Base-by-base conservation (phyloP, 2,113 vertebrate genomes). In the Progne subis region DNA sequence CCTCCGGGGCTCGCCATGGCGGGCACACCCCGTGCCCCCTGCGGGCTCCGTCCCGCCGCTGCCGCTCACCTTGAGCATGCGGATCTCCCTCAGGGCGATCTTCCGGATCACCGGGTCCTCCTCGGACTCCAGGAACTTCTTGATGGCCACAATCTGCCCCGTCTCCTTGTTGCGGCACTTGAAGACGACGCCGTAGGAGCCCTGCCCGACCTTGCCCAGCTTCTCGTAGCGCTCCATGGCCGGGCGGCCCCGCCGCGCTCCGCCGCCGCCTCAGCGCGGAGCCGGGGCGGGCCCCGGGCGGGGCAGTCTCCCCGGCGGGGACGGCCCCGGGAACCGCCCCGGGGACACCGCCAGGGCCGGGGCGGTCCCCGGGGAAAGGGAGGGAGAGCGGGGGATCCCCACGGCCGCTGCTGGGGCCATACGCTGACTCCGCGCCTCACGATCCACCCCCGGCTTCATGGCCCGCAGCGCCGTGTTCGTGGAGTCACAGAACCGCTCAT, bases 221-320 rank as follows among this genome's bases (percentile, higher is more conserved):
- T 99, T 99, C 94, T 99, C 99, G 79, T 99, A 99, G 95, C 99
- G 99, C 97, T 99, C 99, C 99, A 99, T 99, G 70, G 55, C 94
- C 59, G 19, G 23, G 18, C 56, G 3, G 19, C 18, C 17, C 55
- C 43, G 24, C 39, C 39, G 24, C 26, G 9, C 77, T 12, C 56
- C 34, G 24, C 86, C 13, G 23, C 20, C 71, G 2, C 68, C 72
- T n/a, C 46, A 14, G 14, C 15, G 21, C 37, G 6, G 60, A 20
- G 53, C 69, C 61, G 53, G 53, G 69, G 44, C 49, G 56, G n/a
- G n/a, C n/a, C n/a, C n/a, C n/a, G n/a, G 74, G 24, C n/a, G 43
- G 64, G 23, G 72, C 41, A 55, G 47, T 1, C 47, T 41, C 84
- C n/a, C n/a, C n/a, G n/a, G n/a, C n/a, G n/a, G 84, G 74, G 23